Percentiles rank a stretch among this genome's conserved stretches.
Evolutionary conservation across 2,797 vertebrate genomes (phyloP).

Genomic region (Micropoecilia bifurca): DNA sequence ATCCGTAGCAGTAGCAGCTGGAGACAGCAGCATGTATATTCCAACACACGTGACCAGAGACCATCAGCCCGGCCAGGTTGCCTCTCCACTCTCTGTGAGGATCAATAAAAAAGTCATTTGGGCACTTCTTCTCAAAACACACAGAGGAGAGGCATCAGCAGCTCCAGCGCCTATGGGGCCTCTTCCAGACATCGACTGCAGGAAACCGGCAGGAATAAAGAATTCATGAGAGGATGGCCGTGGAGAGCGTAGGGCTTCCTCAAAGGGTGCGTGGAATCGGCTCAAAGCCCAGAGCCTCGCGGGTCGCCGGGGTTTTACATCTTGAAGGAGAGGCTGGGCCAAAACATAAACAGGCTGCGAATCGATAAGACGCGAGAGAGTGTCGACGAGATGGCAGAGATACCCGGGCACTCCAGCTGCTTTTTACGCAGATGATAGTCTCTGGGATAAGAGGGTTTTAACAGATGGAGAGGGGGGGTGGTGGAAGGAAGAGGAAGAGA

Average conservation of each 20-base stretch:
- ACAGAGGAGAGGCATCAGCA: slow-evolving; percentile 30
- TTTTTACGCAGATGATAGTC: slow-evolving; percentile 29
- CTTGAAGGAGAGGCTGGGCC: slow-evolving; percentile 21
- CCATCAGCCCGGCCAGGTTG: slow-evolving; percentile 3
- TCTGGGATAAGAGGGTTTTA: slow-evolving; percentile 38
- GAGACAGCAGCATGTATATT: slow-evolving; percentile 28
- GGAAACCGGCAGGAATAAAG: slow-evolving; percentile 67
- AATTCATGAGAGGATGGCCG: slow-evolving; percentile 65
- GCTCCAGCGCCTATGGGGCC: slow-evolving; percentile 22
- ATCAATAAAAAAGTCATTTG: slow-evolving; percentile 73
- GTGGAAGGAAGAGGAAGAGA: neutral
- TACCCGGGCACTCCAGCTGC: slow-evolving; percentile 12
- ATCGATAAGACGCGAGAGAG: slow-evolving; percentile 34
- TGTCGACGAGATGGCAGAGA: slow-evolving; percentile 3
- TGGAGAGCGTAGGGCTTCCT: slow-evolving; percentile 21
- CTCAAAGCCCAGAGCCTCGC: slow-evolving; percentile 28
- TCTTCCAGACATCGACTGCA: slow-evolving; percentile 54
- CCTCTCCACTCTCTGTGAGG: slow-evolving; percentile 35
- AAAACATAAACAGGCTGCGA: slow-evolving; percentile 50
- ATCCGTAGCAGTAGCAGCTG: slow-evolving; percentile 57
- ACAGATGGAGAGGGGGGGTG: neutral
- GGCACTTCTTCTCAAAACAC: slow-evolving; percentile 1
- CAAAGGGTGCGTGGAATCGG: slow-evolving; percentile 32
- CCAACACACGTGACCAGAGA: slow-evolving; percentile 24
- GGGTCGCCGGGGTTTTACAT: slow-evolving; percentile 42